These are phyloP conservation scores for Sylvilagus floridanus DNA, from an alignment of 2,797 vertebrate genomes.

Conservation along the genomic window DNA sequence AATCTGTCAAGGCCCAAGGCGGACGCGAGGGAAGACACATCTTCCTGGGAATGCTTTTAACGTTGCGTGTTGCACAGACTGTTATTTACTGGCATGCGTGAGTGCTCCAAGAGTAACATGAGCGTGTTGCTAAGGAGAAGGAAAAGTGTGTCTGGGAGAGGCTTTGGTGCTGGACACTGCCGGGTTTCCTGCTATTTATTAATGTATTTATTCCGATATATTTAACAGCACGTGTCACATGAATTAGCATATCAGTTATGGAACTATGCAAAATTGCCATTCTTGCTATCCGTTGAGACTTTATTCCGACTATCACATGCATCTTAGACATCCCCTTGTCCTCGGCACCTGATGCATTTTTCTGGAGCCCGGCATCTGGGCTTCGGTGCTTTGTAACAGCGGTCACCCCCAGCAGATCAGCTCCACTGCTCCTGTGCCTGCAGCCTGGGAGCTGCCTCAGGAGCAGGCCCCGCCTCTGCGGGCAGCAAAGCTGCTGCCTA, in stretches of 20 bases:
- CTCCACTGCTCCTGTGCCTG: background rate
- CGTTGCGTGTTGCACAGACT: background rate
- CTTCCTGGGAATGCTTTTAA: conserved; percentile 57
- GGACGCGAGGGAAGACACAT: conserved; percentile 69
- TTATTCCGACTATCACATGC: rapidly evolving
- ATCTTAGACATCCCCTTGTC: rapidly evolving
- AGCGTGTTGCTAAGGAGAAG: background rate
- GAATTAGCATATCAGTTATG: background rate
- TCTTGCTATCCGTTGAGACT: background rate
- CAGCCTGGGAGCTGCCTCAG: background rate
- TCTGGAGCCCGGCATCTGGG: background rate
- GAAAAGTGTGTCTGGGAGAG: background rate
- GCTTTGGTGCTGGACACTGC: rapidly evolving
- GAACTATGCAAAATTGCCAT: background rate
- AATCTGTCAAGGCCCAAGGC: conserved; percentile 71
- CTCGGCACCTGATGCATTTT: rapidly evolving
- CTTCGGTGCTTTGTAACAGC: too few species aligned
- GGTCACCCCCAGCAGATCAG: background rate
- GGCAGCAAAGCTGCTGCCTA: background rate
- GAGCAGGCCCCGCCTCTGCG: rapidly evolving
- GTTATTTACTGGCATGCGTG: conserved; percentile 37
- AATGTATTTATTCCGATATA: background rate
- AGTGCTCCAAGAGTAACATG: conserved; percentile 48
- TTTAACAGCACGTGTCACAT: background rate
- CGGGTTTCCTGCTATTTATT: background rate